These are phyloP conservation scores for Drosophila subpulchrella DNA, from an alignment of 1,140 invertebrate genomes.

Conservation along the genomic window DNA sequence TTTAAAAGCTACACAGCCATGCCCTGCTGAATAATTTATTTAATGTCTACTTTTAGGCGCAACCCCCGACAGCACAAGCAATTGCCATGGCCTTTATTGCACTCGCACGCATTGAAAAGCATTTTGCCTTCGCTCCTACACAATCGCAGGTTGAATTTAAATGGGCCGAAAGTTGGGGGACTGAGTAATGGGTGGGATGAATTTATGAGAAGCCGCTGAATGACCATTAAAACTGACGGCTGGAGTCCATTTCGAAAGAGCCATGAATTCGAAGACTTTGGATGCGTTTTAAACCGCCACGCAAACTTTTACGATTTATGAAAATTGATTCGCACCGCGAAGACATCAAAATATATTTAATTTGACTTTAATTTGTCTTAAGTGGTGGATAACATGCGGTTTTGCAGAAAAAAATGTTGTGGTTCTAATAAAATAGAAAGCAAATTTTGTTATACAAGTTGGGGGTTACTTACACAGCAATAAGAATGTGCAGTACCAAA, in stretches of 20 bases:
- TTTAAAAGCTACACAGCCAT: constrained; percentile 57
- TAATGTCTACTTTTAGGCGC: constrained; percentile 80
- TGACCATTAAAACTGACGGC: constrained; percentile 72
- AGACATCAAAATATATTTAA: constrained; percentile 40
- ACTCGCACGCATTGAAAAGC: constrained; percentile 50
- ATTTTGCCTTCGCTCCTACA: constrained; percentile 10
- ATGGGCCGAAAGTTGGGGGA: constrained; percentile 45
- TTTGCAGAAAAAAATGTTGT: no score
- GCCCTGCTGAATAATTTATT: constrained; percentile 75
- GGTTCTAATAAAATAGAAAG: no score
- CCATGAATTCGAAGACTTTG: constrained; percentile 18
- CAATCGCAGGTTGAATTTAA: constrained; percentile 63
- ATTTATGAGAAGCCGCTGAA: constrained; percentile 72
- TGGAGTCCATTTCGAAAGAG: constrained; percentile 45
- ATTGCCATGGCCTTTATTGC: constrained; percentile 70
- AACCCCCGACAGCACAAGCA: constrained; percentile 47
- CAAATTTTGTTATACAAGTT: no score
- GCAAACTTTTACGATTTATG: constrained; percentile 68
- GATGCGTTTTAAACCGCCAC: constrained; percentile 52
- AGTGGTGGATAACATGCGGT: not conserved
- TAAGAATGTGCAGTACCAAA: no score
- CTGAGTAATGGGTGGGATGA: constrained; percentile 12
- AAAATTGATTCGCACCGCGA: constrained; percentile 64
- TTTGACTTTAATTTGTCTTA: constrained; percentile 46
- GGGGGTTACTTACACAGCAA: no score